Conservation (phyloP, 2,113 vertebrate genomes). For the Felis catus region F.catus_Fca126_mat1.0 CM031416.1:70582501-70583000, state of each 20-base stretch:
- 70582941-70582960: no score
- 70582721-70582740: neutral
- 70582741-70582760: neutral
- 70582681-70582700: neutral
- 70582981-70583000: no score
- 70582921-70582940: no score
- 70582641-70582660: neutral
- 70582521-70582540: neutral
- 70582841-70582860: no score
- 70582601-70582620: neutral
- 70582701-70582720: neutral
- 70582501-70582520: neutral
- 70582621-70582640: neutral
- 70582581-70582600: slow-evolving; percentile 21
- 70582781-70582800: neutral
- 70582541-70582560: neutral
- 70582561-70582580: neutral
- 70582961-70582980: no score
- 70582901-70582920: no score
- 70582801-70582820: no score
- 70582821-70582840: no score
- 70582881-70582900: no score
- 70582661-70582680: neutral
- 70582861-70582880: no score
- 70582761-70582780: neutral